These are phyloP conservation scores for Rhagonycha fulva DNA, from an alignment of 2,888 invertebrate genomes.

Conservation along the genomic window DNA sequence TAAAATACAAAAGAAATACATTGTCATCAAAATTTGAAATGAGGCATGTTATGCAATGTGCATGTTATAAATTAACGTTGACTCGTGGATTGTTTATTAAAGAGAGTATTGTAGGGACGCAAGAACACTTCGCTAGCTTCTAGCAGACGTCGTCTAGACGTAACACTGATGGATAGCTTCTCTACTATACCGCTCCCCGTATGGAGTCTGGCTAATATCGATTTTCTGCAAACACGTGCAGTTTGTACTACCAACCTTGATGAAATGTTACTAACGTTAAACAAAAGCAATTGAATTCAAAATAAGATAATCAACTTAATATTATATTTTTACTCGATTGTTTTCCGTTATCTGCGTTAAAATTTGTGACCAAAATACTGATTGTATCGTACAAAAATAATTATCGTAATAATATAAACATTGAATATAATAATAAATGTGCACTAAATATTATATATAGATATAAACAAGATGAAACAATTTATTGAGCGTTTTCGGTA, in stretches of 20 bases:
- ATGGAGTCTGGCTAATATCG: slow-evolving; percentile 31
- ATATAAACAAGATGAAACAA: background rate
- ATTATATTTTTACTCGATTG: background rate
- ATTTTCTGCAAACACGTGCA: slow-evolving; percentile 32
- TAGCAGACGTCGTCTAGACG: slow-evolving; percentile 36
- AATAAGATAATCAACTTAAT: background rate
- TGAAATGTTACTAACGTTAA: slow-evolving; percentile 18
- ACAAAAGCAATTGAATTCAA: background rate
- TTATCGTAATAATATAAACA: background rate
- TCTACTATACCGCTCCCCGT: slow-evolving; percentile 30
- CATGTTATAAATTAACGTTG: background rate
- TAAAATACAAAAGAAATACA: background rate
- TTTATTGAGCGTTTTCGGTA: background rate
- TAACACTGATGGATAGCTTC: slow-evolving; percentile 35
- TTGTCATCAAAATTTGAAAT: background rate
- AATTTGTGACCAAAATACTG: background rate
- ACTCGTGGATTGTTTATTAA: background rate
- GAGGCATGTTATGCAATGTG: background rate
- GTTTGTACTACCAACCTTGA: slow-evolving; percentile 18
- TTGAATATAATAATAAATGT: background rate
- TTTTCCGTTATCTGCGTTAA: background rate
- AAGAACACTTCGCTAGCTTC: background rate
- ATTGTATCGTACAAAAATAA: too few species aligned
- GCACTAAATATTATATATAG: background rate
- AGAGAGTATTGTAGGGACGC: background rate